Base-by-base conservation (phyloP, 2,888 invertebrate genomes). In the Apomyelois bistriatella region DNA sequence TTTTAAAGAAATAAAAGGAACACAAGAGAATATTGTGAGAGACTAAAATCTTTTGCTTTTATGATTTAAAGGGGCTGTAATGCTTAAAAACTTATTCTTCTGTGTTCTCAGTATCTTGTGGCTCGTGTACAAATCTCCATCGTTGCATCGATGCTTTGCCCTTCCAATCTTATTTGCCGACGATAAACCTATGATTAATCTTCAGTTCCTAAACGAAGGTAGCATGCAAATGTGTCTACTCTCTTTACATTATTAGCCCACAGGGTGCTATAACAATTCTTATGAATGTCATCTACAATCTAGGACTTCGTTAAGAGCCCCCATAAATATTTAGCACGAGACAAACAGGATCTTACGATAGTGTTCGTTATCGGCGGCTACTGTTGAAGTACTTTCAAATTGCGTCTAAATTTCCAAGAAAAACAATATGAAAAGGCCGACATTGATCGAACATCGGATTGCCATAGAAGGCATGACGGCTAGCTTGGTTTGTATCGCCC, bases 401-500 rank as follows among this genome's bases (percentile, higher is more conserved):
- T 72, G 73, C 74, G 66, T 77, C 74, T 73, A 74, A 74, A 74
- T 74, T 73, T 76, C 75, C 75, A 61, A 71, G 66, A 72, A 74
- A 74, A 77, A 82, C 79, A 77, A 83, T 84, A 80, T 83, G 74
- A 76, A 79, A 79, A 74, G 62, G 66, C 69, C 74, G 74, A 74
- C 79, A 68, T 71, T 74, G 82, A 85, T 85, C 76, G 71, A 75
- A 76, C 73, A 71, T 70, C 68, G 73, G 84, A 85, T 84, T 80
- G 72, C 88, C 86, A 65, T 86, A 89, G 70, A 87, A 73, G 88
- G 88, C 54, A 64, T 82, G 83, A 84, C 78, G 72, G 72, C 75
- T 70, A 74, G 74, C 62, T 72, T 62, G 65, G 70, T 57, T 57
- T 54, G 58, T 60, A 58, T 51, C 53, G 57, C 42, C 52, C 48